phyloP scores from a whole-genome alignment of 2,888 invertebrate genomes.

The Corbicula japonica region DNA sequence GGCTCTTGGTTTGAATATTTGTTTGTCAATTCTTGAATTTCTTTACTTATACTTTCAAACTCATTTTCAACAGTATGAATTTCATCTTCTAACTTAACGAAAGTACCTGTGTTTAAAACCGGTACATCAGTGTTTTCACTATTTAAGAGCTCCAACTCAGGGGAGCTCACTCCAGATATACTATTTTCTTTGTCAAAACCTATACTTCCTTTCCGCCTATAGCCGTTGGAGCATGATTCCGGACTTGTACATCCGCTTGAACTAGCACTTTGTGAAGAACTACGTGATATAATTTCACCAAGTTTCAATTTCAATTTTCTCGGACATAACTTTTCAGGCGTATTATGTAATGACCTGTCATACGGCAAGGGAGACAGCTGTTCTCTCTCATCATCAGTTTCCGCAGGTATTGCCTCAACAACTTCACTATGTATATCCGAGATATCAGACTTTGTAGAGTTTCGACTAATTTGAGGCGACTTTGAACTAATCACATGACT shows the following conservation, averaged over 20 bases:
- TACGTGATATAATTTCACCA: conserved; percentile 67
- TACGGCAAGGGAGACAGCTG: conserved; percentile 66
- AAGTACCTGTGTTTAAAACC: conserved; percentile 68
- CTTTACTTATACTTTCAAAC: conserved; percentile 77
- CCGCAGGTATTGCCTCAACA: conserved; percentile 35
- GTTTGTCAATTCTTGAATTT: conserved; percentile 74
- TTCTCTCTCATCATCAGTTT: conserved; percentile 67
- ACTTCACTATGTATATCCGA: conserved; percentile 62
- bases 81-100: conserved; percentile 75
- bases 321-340: conserved; percentile 72
- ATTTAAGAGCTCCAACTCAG: conserved; percentile 71
- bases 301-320: conserved; percentile 75
- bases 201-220: conserved; percentile 63
- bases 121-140: conserved; percentile 61
- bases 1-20: conserved; percentile 44
- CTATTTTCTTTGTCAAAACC: conserved; percentile 71
- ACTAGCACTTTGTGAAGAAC: conserved; percentile 38
- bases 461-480: conserved; percentile 43
- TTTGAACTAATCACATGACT: conserved; percentile 20
- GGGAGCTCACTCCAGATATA: conserved; percentile 65
- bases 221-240: conserved; percentile 52
- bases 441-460: conserved; percentile 62
- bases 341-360: conserved; percentile 56
- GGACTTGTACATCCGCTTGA: conserved; percentile 71
- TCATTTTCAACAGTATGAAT: conserved; percentile 80